phyloP scores from a whole-genome alignment of 2,797 vertebrate species.

The Leuciscus waleckii region DNA sequence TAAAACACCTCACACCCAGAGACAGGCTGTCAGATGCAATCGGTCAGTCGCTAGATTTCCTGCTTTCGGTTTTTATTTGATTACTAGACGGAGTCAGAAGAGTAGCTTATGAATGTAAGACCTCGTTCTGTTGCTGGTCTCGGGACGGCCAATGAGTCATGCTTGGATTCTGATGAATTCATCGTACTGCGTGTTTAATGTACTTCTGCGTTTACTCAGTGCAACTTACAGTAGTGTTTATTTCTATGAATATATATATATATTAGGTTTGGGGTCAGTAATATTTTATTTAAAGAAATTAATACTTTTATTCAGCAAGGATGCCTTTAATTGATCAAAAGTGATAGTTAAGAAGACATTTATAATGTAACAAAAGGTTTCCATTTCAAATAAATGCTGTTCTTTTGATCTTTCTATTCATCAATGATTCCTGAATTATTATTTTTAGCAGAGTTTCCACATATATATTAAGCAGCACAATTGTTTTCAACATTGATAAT shows the following conservation, averaged over 20 bases:
- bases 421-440: too few species aligned
- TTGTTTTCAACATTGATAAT: too few species aligned
- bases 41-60: background rate
- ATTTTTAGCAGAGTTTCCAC: too few species aligned
- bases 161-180: constrained; percentile 21
- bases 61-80: constrained; percentile 15
- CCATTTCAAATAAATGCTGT: too few species aligned
- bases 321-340: too few species aligned
- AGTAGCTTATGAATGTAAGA: background rate
- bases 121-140: background rate
- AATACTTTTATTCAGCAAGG: background rate
- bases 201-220: background rate
- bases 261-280: background rate
- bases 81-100: background rate
- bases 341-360: too few species aligned
- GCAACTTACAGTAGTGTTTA: background rate
- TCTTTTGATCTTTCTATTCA: too few species aligned
- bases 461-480: too few species aligned
- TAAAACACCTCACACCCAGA: constrained; percentile 16
- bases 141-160: background rate
- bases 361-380: too few species aligned
- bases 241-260: too few species aligned
- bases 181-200: constrained; percentile 3
- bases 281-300: background rate
- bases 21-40: constrained; percentile 40